Conservation (phyloP, 2,888 invertebrate genomes). For the Galerucella calmariensis region DNA sequence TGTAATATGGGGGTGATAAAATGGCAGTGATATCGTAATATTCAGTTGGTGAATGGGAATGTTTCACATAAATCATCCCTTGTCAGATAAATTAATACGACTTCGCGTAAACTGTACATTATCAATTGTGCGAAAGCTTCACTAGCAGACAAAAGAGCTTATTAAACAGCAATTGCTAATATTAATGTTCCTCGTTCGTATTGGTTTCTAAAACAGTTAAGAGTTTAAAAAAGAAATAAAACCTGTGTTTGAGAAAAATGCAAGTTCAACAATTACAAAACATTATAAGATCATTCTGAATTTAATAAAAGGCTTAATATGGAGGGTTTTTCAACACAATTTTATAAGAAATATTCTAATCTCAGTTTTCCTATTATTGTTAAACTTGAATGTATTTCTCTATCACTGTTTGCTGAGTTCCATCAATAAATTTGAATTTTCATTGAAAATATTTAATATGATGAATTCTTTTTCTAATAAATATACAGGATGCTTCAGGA, state of each 20-base stretch:
- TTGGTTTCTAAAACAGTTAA: neutral
- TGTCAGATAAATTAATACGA: slow-evolving; percentile 8
- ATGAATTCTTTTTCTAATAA: too few species aligned
- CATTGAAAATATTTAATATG: too few species aligned
- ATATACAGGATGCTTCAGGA: too few species aligned
- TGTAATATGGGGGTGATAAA: neutral
- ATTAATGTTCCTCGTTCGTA: neutral
- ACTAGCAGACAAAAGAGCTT: slow-evolving; percentile 7
- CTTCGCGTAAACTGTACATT: neutral
- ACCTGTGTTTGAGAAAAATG: neutral
- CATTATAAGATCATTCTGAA: too few species aligned
- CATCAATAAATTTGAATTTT: too few species aligned
- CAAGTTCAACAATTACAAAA: neutral
- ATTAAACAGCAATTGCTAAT: slow-evolving; percentile 7
- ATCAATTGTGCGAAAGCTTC: slow-evolving; percentile 7
- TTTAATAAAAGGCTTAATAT: too few species aligned
- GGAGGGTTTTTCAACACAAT: too few species aligned
- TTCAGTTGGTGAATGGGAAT: neutral
- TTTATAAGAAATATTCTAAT: too few species aligned
- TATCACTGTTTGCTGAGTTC: too few species aligned
- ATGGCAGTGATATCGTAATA: slow-evolving; percentile 6
- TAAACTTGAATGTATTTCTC: too few species aligned
- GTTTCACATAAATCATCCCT: slow-evolving; percentile 9
- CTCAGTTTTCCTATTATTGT: too few species aligned
- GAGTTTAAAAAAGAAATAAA: neutral